Evolutionary conservation across 2,888 invertebrate species (phyloP), one percentile per base, ranked within the genome.

Genomic region (Sinopyrophorus schimmeli): DNA sequence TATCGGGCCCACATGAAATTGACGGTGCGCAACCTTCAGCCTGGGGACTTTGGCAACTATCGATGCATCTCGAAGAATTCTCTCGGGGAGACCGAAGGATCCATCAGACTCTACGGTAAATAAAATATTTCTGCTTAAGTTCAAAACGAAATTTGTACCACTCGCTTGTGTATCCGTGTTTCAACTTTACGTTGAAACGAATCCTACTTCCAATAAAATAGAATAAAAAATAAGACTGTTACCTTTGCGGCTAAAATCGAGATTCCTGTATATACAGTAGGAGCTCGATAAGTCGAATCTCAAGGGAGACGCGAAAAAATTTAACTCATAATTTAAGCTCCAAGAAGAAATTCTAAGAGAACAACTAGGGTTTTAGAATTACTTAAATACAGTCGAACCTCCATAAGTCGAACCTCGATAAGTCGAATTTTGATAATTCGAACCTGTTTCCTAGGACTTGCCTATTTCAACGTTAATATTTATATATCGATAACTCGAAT

Each of bases 1-100:
- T 94, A 92, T 76, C 83, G 90, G 72, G 87, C 91, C 16, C 87
- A 90, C 75, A 92, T 93, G 92, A 87, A 86, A 71, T 77, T 93
- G 65, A 92, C 89, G 54, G 89, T 94, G 63, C 83, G 86, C 66
- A 89, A 88, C 76, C 80, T 93, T 53, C 86, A 88, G 72, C 77
- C 81, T 46, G 86, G 84, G 42, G 93, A 94, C 78, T 92, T 92
- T 69, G 92, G 92, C 55, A 90, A 87, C 77, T 94, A 93, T 75
- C 80, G 89, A 65, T 94, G 93, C 79, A 89, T 93, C 74, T 92
- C 92, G 62, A 94, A 93, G 76, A 93, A 93, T 76, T 92, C 92
- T 40, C 82, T 93, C 31, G 93, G 93, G 53, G 93, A 93, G 77
- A 93, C 92, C 5, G 92, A 93, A 76, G 92, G 92, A 63, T 91